Evolutionary conservation across 2,888 invertebrate species (phyloP).

Genomic region (Gortyna flavago): DNA sequence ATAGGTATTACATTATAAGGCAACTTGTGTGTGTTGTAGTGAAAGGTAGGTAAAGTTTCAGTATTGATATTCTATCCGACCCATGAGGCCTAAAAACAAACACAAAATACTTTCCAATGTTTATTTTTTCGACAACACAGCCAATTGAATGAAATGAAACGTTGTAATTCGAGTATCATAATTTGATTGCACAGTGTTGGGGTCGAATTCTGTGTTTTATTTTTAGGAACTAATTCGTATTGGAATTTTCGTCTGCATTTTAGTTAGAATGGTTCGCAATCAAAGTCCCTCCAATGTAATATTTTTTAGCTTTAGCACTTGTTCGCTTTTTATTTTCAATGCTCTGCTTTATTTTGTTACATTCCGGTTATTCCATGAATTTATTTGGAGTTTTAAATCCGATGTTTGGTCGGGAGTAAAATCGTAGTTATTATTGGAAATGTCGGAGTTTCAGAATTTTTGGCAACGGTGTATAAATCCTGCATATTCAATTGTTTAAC

Average conservation of each 20-base stretch:
- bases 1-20: neutral
- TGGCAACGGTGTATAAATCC: neutral
- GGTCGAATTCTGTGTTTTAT: slow-evolving; percentile 29
- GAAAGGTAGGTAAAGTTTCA: neutral
- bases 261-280: slow-evolving; percentile 34
- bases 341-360: slow-evolving; percentile 23
- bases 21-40: neutral
- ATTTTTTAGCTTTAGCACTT: slow-evolving; percentile 33
- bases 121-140: slow-evolving; percentile 31
- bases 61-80: neutral
- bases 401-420: slow-evolving; percentile 20
- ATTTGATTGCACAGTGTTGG: slow-evolving; percentile 59
- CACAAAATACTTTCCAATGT: slow-evolving; percentile 27
- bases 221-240: slow-evolving; percentile 55
- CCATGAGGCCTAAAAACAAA: slow-evolving; percentile 16
- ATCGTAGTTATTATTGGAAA: slow-evolving; percentile 26
- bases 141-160: slow-evolving; percentile 60
- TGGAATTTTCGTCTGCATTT: slow-evolving; percentile 43
- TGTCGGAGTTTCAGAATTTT: neutral
- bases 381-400: slow-evolving; percentile 12
- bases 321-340: slow-evolving; percentile 38
- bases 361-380: slow-evolving; percentile 18
- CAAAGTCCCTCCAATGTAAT: slow-evolving; percentile 32
- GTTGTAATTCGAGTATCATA: slow-evolving; percentile 59
- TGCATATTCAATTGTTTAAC: neutral